phyloP scores from a whole-genome alignment of 2,113 vertebrate genomes.

The Cettia cetti region DNA sequence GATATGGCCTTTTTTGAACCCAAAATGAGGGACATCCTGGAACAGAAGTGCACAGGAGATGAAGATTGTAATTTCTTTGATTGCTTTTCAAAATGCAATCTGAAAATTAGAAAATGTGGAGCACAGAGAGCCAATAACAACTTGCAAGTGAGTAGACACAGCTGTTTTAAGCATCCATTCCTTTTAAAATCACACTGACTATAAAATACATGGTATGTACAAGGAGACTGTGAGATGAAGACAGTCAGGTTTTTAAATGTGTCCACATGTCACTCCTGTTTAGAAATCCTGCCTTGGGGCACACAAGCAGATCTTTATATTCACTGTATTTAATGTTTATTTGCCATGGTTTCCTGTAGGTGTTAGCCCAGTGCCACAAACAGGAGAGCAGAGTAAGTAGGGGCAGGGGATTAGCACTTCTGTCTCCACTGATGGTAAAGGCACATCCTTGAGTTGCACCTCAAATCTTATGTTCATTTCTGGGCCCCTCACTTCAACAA shows the following conservation, averaged over 20 bases:
- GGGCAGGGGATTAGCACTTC: not conserved
- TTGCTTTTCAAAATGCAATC: slow-evolving; percentile 89
- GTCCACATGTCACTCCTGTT: not conserved
- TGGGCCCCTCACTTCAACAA: not conserved
- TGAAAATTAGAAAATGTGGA: slow-evolving; percentile 77
- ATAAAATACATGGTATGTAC: not conserved
- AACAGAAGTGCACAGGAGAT: slow-evolving; percentile 91
- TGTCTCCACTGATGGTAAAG: not conserved
- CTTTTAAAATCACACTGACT: not conserved
- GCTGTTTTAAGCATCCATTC: slow-evolving; percentile 2
- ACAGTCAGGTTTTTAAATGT: not conserved
- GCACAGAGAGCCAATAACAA: slow-evolving; percentile 87
- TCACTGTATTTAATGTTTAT: not conserved
- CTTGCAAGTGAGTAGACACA: slow-evolving; percentile 82
- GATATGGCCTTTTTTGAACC: slow-evolving; percentile 99
- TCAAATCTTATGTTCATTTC: not conserved
- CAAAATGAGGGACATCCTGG: slow-evolving; percentile 94
- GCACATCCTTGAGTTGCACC: not conserved
- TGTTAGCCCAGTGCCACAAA: not conserved
- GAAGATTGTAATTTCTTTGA: slow-evolving; percentile 97
- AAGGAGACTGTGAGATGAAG: not conserved
- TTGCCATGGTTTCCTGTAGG: not conserved
- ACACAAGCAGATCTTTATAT: not conserved
- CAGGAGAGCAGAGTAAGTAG: not conserved
- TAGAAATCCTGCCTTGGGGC: not conserved